Percentiles rank a stretch among this genome's conserved stretches.
phyloP scores from a whole-genome alignment of 23 tunicate species.

The Styela plicata region DNA sequence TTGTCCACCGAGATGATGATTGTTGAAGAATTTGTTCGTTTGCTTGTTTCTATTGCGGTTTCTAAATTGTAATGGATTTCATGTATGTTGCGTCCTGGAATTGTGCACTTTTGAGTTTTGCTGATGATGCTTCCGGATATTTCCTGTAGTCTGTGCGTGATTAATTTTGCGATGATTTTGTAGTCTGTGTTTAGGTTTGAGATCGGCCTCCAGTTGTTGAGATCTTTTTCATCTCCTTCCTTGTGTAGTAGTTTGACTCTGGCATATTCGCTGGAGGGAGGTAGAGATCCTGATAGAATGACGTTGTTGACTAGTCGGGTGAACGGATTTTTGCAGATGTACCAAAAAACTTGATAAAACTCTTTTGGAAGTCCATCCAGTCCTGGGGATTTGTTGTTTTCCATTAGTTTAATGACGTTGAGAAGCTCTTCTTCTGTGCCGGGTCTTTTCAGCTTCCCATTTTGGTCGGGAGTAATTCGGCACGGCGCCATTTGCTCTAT shows the following conservation, averaged over 20 bases:
- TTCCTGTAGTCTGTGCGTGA: background rate
- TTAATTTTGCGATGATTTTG: slow-evolving; percentile 27
- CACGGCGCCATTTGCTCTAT: background rate
- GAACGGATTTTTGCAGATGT: background rate
- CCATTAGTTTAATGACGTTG: background rate
- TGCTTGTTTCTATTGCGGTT: background rate
- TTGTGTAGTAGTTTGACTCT: slow-evolving; percentile 22
- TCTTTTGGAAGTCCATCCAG: slow-evolving; percentile 23
- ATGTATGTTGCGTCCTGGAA: background rate
- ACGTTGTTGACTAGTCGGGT: slow-evolving; percentile 11
- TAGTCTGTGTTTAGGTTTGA: slow-evolving; percentile 34
- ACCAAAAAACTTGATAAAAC: slow-evolving; percentile 8
- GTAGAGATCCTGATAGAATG: background rate
- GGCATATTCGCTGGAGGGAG: background rate
- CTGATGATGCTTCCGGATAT: background rate
- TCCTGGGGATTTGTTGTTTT: slow-evolving; percentile 27
- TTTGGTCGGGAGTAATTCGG: background rate
- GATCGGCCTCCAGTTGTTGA: slow-evolving; percentile 39
- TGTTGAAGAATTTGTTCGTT: background rate
- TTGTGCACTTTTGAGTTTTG: background rate
- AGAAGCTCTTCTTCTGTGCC: slow-evolving; percentile 4
- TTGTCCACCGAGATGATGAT: background rate
- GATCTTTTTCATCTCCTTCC: slow-evolving; percentile 16
- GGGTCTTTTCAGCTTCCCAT: background rate
- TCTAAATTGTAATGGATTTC: background rate